phyloP scores from a whole-genome alignment of 2,797 vertebrate genomes.

The Epinephelus malabaricus region DNA sequence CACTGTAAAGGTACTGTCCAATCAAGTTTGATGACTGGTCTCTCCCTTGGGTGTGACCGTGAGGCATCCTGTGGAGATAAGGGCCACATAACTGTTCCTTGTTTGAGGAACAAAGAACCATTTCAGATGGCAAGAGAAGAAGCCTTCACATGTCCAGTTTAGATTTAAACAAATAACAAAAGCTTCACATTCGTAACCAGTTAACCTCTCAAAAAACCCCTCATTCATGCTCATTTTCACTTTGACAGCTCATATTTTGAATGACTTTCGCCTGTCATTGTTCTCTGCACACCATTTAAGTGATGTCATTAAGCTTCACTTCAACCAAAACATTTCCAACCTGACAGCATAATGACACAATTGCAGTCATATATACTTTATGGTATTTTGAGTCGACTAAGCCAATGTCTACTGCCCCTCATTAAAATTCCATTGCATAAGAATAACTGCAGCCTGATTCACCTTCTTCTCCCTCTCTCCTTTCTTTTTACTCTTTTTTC shows the following conservation, averaged over 20 bases:
- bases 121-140: too few species aligned
- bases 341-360: constrained; percentile 15
- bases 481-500: constrained; percentile 19
- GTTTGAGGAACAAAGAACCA: too few species aligned
- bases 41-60: too few species aligned
- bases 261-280: not conserved
- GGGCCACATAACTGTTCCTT: too few species aligned
- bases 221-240: not conserved
- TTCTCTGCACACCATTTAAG: not conserved
- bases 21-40: too few species aligned
- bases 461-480: constrained; percentile 29
- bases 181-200: not conserved
- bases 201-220: not conserved
- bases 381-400: constrained; percentile 57
- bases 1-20: too few species aligned
- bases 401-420: constrained; percentile 46
- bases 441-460: constrained; percentile 68
- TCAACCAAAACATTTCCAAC: constrained; percentile 25
- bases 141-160: too few species aligned
- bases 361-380: constrained; percentile 18
- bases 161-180: not conserved
- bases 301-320: constrained; percentile 20
- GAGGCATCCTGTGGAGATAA: too few species aligned
- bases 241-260: not conserved
- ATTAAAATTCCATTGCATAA: constrained; percentile 65